These are phyloP conservation scores for Martes martes DNA, from an alignment of 2,113 vertebrate species.

Conservation along the genomic window DNA sequence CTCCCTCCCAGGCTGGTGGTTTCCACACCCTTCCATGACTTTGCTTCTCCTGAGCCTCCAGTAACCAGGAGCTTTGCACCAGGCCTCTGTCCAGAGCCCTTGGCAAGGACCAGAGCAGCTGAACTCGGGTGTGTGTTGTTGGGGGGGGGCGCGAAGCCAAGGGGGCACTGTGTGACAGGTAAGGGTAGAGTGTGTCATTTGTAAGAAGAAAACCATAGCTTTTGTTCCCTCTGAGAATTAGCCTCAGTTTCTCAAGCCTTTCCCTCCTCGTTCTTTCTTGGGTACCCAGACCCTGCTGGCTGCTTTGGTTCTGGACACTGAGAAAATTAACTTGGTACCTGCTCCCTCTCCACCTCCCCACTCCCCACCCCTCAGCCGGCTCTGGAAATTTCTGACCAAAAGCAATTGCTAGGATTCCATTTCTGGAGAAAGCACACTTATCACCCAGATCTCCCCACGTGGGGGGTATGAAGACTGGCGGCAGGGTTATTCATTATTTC, in stretches of 20 bases:
- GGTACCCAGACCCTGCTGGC: not conserved
- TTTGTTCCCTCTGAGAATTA: not conserved
- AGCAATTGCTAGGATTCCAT: slow-evolving; percentile 54
- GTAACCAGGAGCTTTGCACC: not conserved
- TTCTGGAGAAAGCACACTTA: slow-evolving; percentile 57
- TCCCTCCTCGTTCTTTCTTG: not conserved
- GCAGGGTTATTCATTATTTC: slow-evolving; percentile 75
- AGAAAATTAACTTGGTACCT: not conserved
- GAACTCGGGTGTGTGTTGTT: not conserved
- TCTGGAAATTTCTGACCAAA: slow-evolving; percentile 48
- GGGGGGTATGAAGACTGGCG: slow-evolving; percentile 57
- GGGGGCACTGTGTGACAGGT: too few species aligned
- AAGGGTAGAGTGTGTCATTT: not conserved
- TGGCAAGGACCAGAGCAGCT: not conserved
- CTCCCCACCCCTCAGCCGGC: not conserved
- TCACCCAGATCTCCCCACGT: slow-evolving; percentile 65
- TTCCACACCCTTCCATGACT: not conserved
- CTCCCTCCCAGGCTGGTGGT: not conserved
- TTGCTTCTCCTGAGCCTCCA: not conserved
- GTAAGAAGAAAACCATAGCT: not conserved
- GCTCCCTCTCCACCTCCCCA: not conserved
- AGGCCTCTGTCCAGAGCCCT: too few species aligned
- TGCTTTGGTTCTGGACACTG: not conserved
- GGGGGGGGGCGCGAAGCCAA: rapidly evolving
- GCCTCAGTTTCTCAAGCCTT: not conserved